phyloP scores from a whole-genome alignment of 2,113 vertebrate genomes.

The Nothobranchius furzeri region DNA sequence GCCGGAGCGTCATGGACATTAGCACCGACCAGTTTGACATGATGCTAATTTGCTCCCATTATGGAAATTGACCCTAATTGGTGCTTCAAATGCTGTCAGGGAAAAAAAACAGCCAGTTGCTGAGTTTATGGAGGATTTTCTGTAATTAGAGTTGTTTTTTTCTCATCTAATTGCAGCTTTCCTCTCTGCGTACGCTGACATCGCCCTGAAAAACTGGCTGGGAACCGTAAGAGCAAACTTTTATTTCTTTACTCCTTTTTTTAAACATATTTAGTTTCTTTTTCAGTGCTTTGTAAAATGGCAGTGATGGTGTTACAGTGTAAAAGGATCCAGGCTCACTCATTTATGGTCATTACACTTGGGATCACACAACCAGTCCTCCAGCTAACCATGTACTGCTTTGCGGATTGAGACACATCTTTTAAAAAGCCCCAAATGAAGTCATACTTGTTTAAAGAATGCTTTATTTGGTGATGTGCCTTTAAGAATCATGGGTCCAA shows the following conservation, averaged over 20 bases:
- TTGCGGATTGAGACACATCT: no score
- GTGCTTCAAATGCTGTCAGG: not conserved
- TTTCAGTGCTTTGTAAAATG: no score
- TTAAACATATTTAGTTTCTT: not conserved
- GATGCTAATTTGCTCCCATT: constrained; percentile 22
- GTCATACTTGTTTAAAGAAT: no score
- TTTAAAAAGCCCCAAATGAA: no score
- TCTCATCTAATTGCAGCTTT: constrained; percentile 55
- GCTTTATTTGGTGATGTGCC: no score
- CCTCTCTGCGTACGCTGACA: constrained; percentile 74
- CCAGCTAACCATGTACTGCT: no score
- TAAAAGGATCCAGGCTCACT: no score
- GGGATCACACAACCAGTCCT: no score
- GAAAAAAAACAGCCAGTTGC: not conserved
- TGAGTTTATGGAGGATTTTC: not conserved
- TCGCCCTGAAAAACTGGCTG: constrained; percentile 78
- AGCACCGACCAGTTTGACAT: constrained; percentile 13
- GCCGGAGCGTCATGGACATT: not conserved
- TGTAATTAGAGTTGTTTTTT: constrained; percentile 7
- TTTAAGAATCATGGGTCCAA: no score
- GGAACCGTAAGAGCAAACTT: constrained; percentile 69
- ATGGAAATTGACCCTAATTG: constrained; percentile 13
- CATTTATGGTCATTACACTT: no score
- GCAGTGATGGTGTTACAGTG: no score
- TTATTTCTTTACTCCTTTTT: not conserved